Conservation (phyloP, 2,888 invertebrate species). For the Frankliniella intonsa region DNA sequence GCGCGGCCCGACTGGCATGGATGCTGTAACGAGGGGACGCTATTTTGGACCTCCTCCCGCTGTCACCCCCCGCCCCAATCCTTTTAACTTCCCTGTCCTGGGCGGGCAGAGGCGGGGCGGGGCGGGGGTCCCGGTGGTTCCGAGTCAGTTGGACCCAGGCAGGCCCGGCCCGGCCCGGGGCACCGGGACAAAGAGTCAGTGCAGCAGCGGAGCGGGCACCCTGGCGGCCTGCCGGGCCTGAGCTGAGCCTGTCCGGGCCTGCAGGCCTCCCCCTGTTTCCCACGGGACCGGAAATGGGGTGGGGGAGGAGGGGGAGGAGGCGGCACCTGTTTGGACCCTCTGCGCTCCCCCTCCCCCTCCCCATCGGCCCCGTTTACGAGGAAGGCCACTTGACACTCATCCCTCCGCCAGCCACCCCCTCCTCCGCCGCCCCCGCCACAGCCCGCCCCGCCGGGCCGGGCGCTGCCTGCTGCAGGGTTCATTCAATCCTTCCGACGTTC, state of each 20-base stretch:
- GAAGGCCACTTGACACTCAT: slow-evolving; percentile 9
- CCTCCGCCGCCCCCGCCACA: neutral
- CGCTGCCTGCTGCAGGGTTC: neutral
- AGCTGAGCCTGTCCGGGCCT: neutral
- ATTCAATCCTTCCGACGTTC: no score
- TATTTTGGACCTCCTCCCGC: no score
- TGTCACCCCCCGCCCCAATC: no score
- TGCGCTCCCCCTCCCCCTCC: neutral
- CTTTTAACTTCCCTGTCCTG: no score
- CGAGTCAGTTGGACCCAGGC: no score
- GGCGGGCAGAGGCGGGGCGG: no score
- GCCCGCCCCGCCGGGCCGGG: neutral
- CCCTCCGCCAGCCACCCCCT: neutral
- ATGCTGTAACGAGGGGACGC: no score
- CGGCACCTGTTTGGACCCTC: slow-evolving; percentile 30
- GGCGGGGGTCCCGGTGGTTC: no score
- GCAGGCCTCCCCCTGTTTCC: neutral
- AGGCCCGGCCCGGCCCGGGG: no score
- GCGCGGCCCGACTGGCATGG: no score
- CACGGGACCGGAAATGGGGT: neutral
- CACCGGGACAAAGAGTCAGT: no score
- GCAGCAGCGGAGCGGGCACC: neutral
- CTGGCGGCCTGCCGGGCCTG: neutral
- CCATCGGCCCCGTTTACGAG: neutral
- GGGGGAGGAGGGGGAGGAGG: slow-evolving; percentile 34